Conservation (phyloP, 2,888 invertebrate species). For the Ormyrus labotus region DNA sequence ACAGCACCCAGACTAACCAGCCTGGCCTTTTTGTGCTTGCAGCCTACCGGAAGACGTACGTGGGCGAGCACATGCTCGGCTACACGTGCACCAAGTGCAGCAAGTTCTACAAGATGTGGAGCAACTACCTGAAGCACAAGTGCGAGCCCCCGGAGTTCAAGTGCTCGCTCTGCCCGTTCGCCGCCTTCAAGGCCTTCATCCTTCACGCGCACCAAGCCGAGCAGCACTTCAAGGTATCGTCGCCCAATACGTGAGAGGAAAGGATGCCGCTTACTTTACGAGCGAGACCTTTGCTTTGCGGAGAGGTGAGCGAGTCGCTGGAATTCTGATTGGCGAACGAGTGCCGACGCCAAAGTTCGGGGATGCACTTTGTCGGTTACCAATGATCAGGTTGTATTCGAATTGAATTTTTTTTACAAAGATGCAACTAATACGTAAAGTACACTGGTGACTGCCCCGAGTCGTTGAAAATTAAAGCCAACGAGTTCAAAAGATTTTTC, state of each 20-base stretch:
- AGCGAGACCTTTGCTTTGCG: too few species aligned
- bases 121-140: slow-evolving; percentile 75
- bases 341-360: too few species aligned
- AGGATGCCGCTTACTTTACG: too few species aligned
- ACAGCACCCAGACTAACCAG: slow-evolving; percentile 13
- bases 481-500: too few species aligned
- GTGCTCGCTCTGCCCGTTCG: slow-evolving; percentile 73
- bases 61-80: slow-evolving; percentile 74
- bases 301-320: too few species aligned
- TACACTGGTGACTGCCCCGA: too few species aligned
- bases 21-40: slow-evolving; percentile 67
- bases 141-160: slow-evolving; percentile 75
- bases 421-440: too few species aligned
- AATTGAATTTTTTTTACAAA: too few species aligned
- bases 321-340: too few species aligned
- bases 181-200: slow-evolving; percentile 75
- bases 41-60: slow-evolving; percentile 75
- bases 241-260: slow-evolving; percentile 68
- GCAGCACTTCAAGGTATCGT: slow-evolving; percentile 73
- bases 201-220: slow-evolving; percentile 75
- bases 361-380: too few species aligned
- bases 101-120: slow-evolving; percentile 76
- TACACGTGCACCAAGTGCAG: slow-evolving; percentile 75
- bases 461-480: too few species aligned
- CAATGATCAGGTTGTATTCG: too few species aligned